Percentiles rank a stretch among this genome's conserved stretches.
phyloP scores from a whole-genome alignment of 2,797 vertebrate species.

The Muscicapa comitata region DNA sequence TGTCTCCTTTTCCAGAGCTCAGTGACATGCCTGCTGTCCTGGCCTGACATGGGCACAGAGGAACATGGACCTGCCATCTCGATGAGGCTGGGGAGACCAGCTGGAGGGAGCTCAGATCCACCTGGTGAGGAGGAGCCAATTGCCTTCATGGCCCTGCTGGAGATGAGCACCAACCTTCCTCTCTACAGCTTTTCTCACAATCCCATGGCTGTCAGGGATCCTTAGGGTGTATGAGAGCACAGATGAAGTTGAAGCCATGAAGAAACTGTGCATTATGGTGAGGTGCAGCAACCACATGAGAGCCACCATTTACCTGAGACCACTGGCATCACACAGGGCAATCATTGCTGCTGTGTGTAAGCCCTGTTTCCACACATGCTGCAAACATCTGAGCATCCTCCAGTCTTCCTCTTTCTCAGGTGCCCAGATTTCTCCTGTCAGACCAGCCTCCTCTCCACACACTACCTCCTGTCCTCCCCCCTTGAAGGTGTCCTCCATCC shows the following conservation, averaged over 20 bases:
- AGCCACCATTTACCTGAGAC: not conserved
- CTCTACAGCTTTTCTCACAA: not conserved
- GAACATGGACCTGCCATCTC: not conserved
- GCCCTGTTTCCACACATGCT: not conserved
- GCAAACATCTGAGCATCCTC: not conserved
- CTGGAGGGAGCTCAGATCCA: not conserved
- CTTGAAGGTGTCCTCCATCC: not conserved
- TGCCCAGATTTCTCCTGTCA: not conserved
- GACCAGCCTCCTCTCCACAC: not conserved
- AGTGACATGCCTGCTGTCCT: not conserved
- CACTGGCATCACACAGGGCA: not conserved
- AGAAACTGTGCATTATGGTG: not conserved
- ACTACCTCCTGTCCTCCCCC: not conserved
- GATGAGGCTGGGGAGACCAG: not conserved
- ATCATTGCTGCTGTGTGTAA: fast-evolving
- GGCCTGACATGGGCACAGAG: not conserved
- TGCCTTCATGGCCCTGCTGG: not conserved
- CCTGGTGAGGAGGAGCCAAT: not conserved
- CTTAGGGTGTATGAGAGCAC: not conserved
- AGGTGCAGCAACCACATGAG: not conserved
- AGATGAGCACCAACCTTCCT: not conserved
- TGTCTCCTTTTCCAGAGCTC: conserved; percentile 40
- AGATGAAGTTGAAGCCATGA: not conserved
- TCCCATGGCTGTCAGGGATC: not conserved
- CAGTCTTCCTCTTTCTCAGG: not conserved